A percentile compares a stretch with the other conserved stretches of the same genome.
Evolutionary conservation across 2,113 vertebrate genomes (phyloP).

Genomic region (Probosciger aterrimus): DNA sequence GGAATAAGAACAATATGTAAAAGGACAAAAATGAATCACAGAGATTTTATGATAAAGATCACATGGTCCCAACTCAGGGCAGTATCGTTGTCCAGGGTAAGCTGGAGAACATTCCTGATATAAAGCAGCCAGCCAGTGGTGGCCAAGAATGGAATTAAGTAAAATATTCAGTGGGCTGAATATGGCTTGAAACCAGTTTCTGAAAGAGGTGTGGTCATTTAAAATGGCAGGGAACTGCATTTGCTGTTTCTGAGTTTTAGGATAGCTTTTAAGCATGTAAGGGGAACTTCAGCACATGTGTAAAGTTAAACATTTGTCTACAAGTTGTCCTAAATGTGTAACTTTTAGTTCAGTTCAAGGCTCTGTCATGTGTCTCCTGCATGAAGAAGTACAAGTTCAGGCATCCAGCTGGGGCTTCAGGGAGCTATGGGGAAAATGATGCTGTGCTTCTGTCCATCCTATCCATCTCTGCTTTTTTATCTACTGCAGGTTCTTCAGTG

Average conservation of each 20-base stretch:
- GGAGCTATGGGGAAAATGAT: accelerated
- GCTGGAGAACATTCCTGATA: not conserved
- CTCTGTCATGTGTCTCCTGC: not conserved
- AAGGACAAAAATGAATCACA: constrained; percentile 8
- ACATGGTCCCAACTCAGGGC: not conserved
- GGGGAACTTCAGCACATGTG: not conserved
- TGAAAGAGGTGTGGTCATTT: not conserved
- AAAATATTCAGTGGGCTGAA: not conserved
- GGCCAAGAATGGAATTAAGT: not conserved
- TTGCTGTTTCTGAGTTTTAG: not conserved
- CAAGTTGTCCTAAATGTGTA: not conserved
- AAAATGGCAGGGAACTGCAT: not conserved
- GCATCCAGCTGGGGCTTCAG: not conserved
- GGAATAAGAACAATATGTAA: not conserved
- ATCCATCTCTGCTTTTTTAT: not conserved
- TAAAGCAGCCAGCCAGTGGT: not conserved
- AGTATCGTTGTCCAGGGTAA: not conserved
- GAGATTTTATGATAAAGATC: not conserved
- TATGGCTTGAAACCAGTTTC: not conserved
- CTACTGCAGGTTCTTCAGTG: not conserved
- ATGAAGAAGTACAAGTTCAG: not conserved
- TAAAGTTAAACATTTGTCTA: not conserved
- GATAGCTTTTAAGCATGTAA: not conserved
- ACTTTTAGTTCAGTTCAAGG: not conserved
- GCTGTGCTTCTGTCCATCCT: not conserved